Evolutionary conservation across 2,888 invertebrate species (phyloP).

Genomic region (Ormia ochracea): DNA sequence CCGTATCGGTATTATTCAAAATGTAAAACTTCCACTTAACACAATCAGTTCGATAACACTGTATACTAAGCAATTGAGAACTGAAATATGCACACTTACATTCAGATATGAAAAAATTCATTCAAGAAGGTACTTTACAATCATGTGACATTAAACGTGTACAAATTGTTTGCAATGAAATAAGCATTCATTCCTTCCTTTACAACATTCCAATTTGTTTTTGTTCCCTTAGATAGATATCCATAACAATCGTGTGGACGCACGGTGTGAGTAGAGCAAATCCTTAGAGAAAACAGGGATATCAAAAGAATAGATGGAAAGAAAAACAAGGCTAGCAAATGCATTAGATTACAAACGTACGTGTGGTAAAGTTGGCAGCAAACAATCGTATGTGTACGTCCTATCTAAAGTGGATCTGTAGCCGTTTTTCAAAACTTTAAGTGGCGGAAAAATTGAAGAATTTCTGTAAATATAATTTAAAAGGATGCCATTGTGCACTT

Average conservation of each 20-base stretch:
- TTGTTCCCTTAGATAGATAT: not conserved
- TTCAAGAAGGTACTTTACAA: conserved; percentile 13
- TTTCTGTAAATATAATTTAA: conserved; percentile 35
- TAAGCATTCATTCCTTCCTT: conserved; percentile 25
- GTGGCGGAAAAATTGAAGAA: conserved; percentile 52
- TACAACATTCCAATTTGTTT: not conserved
- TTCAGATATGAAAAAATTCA: not conserved
- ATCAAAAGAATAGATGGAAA: not conserved
- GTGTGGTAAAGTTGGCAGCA: not conserved
- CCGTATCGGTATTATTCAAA: too few species aligned
- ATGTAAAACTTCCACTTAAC: too few species aligned
- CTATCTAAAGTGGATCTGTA: conserved; percentile 29
- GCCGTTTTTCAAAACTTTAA: conserved; percentile 42
- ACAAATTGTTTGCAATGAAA: conserved; percentile 49
- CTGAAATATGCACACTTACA: not conserved
- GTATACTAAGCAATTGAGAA: not conserved
- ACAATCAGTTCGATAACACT: not conserved
- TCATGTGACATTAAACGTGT: conserved; percentile 47
- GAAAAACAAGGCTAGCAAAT: conserved; percentile 6
- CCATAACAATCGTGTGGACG: not conserved
- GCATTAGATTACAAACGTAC: not conserved
- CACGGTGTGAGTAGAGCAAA: not conserved
- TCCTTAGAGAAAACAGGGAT: not conserved
- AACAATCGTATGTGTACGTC: not conserved
- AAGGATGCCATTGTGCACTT: not conserved